These are phyloP conservation scores for Anolis carolinensis DNA, from an alignment of 2,113 vertebrate species.

Conservation along the genomic window DNA sequence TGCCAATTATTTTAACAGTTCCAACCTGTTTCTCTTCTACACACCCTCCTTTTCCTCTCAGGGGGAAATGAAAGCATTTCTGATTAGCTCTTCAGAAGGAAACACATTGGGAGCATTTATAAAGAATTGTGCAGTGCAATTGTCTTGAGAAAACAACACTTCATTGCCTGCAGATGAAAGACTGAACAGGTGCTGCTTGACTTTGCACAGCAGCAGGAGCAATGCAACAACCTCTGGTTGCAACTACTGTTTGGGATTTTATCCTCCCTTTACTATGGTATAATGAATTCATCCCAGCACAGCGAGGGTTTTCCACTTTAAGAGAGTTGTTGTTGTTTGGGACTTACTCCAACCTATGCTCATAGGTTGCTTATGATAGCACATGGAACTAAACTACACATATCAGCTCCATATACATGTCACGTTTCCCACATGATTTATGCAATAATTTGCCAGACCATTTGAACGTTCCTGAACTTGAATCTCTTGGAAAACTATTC, in stretches of 20 bases:
- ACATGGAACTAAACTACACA: background rate
- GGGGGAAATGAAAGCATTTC: constrained; percentile 51
- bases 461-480: background rate
- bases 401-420: background rate
- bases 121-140: constrained; percentile 65
- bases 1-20: constrained; percentile 70
- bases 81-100: constrained; percentile 74
- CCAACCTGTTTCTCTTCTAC: constrained; percentile 65
- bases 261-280: constrained; percentile 37
- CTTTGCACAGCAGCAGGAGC: constrained; percentile 57
- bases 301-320: background rate
- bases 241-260: constrained; percentile 1
- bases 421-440: background rate
- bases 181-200: constrained; percentile 70
- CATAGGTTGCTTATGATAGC: background rate
- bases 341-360: background rate
- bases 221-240: constrained; percentile 47
- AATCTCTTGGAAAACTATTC: too few relatives aligned
- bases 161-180: constrained; percentile 56
- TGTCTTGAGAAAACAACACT: constrained; percentile 51
- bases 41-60: constrained; percentile 56
- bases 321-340: background rate
- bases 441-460: background rate
- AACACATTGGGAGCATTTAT: constrained; percentile 65
- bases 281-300: background rate